Evolutionary conservation across 2,797 vertebrate genomes (phyloP).

Genomic region (Cryptoblepharus egeriae): DNA sequence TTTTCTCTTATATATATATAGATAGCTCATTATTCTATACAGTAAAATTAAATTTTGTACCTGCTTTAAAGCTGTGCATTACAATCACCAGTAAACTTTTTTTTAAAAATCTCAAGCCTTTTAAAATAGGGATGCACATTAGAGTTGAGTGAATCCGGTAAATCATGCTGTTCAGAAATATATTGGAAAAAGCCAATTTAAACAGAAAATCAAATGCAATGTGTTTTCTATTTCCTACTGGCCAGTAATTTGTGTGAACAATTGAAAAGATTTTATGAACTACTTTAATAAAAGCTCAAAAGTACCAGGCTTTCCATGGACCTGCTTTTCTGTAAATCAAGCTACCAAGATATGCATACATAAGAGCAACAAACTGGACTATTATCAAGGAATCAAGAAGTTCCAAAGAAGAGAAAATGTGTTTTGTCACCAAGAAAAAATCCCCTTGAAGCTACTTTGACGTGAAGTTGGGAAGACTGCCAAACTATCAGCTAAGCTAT

Average conservation of each 20-base stretch:
- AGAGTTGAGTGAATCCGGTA: too few relatives aligned
- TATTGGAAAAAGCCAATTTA: slow-evolving; percentile 4
- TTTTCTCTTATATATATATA: too few relatives aligned
- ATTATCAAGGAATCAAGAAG: slow-evolving; percentile 23
- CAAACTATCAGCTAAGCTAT: slow-evolving; percentile 19
- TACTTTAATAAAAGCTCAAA: slow-evolving; percentile 33
- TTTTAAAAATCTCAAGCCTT: too few relatives aligned
- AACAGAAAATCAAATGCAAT: slow-evolving; percentile 50
- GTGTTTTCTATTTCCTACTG: slow-evolving; percentile 40
- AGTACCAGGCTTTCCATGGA: background rate
- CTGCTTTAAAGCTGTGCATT: too few relatives aligned
- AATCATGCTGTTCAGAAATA: too few relatives aligned
- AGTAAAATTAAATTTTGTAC: too few relatives aligned
- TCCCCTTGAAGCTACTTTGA: slow-evolving; percentile 35
- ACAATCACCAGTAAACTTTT: too few relatives aligned
- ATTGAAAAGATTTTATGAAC: slow-evolving; percentile 33
- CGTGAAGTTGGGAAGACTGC: slow-evolving; percentile 46
- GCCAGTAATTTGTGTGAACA: slow-evolving; percentile 46
- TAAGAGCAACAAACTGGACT: slow-evolving; percentile 31
- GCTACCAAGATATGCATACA: background rate
- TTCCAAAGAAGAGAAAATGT: slow-evolving; percentile 32
- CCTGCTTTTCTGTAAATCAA: slow-evolving; percentile 6
- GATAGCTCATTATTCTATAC: too few relatives aligned
- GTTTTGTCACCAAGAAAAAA: slow-evolving; percentile 44
- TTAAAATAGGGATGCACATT: too few relatives aligned